These are phyloP conservation scores for Netta rufina DNA, from an alignment of 2,797 vertebrate species.

Conservation along the genomic window DNA sequence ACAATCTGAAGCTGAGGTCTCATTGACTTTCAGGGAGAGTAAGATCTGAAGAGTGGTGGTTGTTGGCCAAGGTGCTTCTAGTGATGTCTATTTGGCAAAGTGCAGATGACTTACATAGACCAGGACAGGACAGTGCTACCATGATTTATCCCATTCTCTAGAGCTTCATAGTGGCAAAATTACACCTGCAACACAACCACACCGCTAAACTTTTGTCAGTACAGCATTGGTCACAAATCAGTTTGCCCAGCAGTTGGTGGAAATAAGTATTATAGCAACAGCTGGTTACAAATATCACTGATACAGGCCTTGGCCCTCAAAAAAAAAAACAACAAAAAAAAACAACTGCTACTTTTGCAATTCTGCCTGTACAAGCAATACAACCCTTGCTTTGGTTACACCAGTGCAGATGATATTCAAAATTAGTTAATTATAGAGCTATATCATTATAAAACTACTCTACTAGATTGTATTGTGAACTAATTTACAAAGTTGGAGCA, in stretches of 20 bases:
- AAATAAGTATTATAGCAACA: neutral
- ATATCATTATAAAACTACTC: neutral
- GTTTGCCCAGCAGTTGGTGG: neutral
- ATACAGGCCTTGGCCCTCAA: neutral
- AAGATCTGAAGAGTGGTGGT: neutral
- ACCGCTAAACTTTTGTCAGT: neutral
- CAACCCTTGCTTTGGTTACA: accelerated
- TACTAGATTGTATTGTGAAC: neutral
- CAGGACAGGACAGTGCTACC: neutral
- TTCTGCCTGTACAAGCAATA: neutral
- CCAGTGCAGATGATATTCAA: neutral
- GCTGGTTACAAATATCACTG: neutral
- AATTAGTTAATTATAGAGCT: neutral
- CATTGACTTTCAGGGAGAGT: neutral
- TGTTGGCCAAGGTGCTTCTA: neutral
- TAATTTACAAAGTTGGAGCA: neutral
- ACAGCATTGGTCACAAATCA: neutral
- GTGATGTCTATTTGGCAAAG: neutral
- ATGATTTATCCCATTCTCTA: neutral
- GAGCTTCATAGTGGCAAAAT: neutral
- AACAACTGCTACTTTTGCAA: neutral
- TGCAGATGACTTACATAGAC: accelerated
- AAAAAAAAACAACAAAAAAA: accelerated
- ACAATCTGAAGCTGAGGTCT: neutral
- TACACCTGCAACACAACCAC: neutral